A percentile compares a stretch with the other conserved stretches of the same genome.
These are phyloP conservation scores for Tragelaphus buxtoni DNA, from an alignment of 2,113 vertebrate species.

Conservation along the genomic window DNA sequence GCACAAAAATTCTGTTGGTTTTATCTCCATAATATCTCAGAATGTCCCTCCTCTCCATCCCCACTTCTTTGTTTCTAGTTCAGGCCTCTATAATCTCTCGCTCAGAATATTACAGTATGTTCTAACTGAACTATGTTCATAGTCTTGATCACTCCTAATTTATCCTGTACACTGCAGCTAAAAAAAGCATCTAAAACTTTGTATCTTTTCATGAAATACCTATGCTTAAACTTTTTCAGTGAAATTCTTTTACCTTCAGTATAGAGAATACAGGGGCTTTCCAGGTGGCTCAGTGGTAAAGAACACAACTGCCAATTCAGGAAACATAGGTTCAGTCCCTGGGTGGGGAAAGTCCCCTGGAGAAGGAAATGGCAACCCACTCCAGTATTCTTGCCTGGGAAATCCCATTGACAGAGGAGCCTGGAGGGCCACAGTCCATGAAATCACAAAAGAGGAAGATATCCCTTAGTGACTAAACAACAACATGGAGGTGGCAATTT, in stretches of 20 bases:
- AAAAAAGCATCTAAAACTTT: background rate
- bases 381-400: background rate
- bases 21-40: background rate
- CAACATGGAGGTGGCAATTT: background rate
- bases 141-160: background rate
- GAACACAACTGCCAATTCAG: background rate
- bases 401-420: background rate
- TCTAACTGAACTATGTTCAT: background rate
- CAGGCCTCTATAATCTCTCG: background rate
- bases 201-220: background rate
- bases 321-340: background rate
- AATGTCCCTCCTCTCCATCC: background rate
- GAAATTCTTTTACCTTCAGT: background rate
- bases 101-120: background rate
- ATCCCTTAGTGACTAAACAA: background rate
- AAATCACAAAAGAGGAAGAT: background rate
- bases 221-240: background rate
- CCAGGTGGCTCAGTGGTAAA: background rate
- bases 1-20: background rate
- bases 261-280: background rate
- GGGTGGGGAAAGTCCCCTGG: background rate
- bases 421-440: background rate
- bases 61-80: background rate
- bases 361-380: background rate
- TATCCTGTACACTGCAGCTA: background rate